Evolutionary conservation across 2,888 invertebrate genomes (phyloP), one percentile per base, ranked within the genome.

Genomic region (Pristionchus entomophagus): DNA sequence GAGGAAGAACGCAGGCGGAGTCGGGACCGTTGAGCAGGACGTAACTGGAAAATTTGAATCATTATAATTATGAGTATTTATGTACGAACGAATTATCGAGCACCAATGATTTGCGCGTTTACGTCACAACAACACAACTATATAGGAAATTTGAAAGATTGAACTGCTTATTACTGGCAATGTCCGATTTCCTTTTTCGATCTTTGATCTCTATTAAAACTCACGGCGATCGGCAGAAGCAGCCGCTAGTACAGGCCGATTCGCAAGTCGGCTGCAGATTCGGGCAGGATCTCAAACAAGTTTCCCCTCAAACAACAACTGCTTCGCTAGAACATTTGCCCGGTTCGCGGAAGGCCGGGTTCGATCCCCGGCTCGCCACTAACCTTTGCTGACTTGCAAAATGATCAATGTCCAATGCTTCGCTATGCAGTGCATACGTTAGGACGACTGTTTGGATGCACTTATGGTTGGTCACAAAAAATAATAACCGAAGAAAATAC

Each of bases 1-100:
- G 88, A 26, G 91, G 90, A 12, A 90, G 88, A 49, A 91, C 88
- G 80, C 91, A 91, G 5, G 87, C 80, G 8, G 91, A 91, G 29
- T 87, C 87, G 5, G 88, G 87, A 62, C 83, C 83, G 49, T 45
- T n/a, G 19, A 84, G 32, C 45, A 84, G 65, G 29, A 84, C 49
- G 59, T 84, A 84, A 4, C 83, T 84, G 62, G 12, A 62, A 29
- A 0, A 38, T 0, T n/a, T n/a, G 1, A 77, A 22, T n/a, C 5
- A 80, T 56, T 65, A n/a, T 65, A 29, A 65, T 29, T 59, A 22
- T 49, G 49, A 8, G 49, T 45, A 22, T 59, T 59, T 59, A 6
- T 26, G 59, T 8, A 45, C 45, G 14, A 45, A 45, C 45, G 45
- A 45, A 45, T 49, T 17, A 12, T 10, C 22, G 8, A n/a, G 62